Conservation (phyloP, 2,888 invertebrate species). For the Eupithecia tripunctaria region DNA sequence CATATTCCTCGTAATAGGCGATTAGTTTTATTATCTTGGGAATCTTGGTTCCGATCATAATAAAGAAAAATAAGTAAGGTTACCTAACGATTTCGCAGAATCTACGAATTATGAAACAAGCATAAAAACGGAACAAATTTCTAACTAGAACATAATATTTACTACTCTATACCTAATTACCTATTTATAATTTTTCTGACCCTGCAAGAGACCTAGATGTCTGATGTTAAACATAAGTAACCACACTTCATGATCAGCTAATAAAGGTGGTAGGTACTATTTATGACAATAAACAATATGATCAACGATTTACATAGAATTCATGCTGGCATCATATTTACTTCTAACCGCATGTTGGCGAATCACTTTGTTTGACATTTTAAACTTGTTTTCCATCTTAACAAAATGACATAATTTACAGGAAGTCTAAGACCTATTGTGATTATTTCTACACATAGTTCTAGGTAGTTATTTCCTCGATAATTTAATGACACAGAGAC, state of each 20-base stretch:
- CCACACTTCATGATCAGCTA: background rate
- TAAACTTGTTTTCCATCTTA: constrained; percentile 40
- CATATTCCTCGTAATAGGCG: constrained; percentile 6
- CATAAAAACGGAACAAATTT: background rate
- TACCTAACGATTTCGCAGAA: background rate
- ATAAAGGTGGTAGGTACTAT: background rate
- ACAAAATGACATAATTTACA: constrained; percentile 46
- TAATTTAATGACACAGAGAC: constrained; percentile 39
- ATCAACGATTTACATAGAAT: constrained; percentile 16
- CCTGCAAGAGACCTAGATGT: background rate
- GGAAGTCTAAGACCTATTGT: constrained; percentile 41
- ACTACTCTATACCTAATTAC: background rate
- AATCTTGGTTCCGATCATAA: background rate
- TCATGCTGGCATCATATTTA: constrained; percentile 13
- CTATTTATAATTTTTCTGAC: background rate
- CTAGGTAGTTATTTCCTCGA: constrained; percentile 39
- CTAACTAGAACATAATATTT: background rate
- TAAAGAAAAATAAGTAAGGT: background rate
- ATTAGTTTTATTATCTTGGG: constrained; percentile 23
- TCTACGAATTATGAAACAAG: background rate
- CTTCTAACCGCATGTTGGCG: constrained; percentile 12
- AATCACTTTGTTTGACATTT: constrained; percentile 41
- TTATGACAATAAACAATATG: constrained; percentile 5
- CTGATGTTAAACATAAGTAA: background rate
- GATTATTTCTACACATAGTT: constrained; percentile 37